Conservation (phyloP, 2,113 vertebrate species). For the Passer domesticus region DNA sequence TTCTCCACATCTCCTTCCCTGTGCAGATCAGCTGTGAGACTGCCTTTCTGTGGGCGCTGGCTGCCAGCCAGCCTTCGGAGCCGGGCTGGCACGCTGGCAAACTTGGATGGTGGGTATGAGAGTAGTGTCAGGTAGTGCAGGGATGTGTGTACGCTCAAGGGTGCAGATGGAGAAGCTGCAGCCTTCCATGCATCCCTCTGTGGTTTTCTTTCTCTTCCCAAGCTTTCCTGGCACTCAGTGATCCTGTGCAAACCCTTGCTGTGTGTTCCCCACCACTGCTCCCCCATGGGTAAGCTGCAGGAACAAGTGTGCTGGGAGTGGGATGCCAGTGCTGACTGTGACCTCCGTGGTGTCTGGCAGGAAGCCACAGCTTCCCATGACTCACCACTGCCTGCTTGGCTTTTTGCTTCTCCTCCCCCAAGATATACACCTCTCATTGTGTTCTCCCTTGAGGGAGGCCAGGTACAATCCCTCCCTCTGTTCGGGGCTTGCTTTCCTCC, state of each 20-base stretch:
- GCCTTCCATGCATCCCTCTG: accelerated
- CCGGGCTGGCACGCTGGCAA: background rate
- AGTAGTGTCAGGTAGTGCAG: background rate
- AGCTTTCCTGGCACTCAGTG: background rate
- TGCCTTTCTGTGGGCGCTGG: background rate
- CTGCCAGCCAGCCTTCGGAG: background rate
- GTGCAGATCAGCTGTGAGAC: background rate
- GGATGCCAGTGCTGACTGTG: background rate
- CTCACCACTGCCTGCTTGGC: background rate
- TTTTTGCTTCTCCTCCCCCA: background rate
- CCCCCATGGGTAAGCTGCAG: background rate
- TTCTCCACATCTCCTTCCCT: background rate
- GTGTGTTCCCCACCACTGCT: accelerated
- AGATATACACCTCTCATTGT: accelerated
- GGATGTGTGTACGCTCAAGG: background rate
- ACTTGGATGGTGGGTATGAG: accelerated
- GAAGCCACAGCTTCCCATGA: background rate
- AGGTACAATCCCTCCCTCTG: background rate
- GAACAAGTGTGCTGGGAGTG: background rate
- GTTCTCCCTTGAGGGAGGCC: background rate
- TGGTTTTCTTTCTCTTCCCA: background rate
- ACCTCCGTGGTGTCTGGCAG: background rate
- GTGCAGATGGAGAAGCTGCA: background rate
- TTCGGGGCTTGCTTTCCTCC: background rate
- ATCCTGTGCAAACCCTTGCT: background rate